Evolutionary conservation across 1,140 invertebrate genomes (phyloP).

Genomic region (Calliphora vicina): DNA sequence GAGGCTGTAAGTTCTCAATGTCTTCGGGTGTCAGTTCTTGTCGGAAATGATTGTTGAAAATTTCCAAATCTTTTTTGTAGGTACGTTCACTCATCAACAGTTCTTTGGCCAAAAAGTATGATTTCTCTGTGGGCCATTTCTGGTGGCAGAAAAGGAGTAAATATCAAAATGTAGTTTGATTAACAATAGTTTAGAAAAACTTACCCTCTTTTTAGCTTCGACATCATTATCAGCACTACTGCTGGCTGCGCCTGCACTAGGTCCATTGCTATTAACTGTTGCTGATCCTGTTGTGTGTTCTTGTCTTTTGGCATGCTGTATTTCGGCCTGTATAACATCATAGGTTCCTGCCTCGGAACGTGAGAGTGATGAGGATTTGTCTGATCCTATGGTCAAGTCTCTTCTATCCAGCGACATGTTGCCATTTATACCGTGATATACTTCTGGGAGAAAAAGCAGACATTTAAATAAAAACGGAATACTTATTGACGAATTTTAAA

Average conservation of each 20-base stretch:
- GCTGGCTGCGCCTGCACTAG: conserved; percentile 13
- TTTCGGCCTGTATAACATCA: conserved; percentile 60
- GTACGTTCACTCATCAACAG: conserved; percentile 94
- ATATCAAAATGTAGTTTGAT: neutral
- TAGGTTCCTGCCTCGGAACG: conserved; percentile 62
- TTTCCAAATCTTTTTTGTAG: conserved; percentile 93
- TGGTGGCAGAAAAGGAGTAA: conserved; percentile 59
- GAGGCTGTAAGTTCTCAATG: conserved; percentile 59
- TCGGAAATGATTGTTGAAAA: conserved; percentile 81
- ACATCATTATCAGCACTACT: conserved; percentile 40
- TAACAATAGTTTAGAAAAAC: neutral
- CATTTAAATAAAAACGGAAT: too few species aligned
- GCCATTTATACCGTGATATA: conserved; percentile 62
- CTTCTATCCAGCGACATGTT: conserved; percentile 62
- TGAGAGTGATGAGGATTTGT: conserved; percentile 61
- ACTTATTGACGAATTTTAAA: too few species aligned
- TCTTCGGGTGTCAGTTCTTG: conserved; percentile 68
- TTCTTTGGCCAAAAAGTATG: conserved; percentile 94
- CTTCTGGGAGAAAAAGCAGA: conserved; percentile 43
- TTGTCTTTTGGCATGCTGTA: conserved; percentile 57
- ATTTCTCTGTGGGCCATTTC: conserved; percentile 78
- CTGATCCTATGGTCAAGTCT: conserved; percentile 59
- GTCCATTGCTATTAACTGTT: conserved; percentile 45
- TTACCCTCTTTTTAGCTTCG: conserved; percentile 54
- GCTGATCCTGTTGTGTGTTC: conserved; percentile 55